Conservation (phyloP, 2,888 invertebrate genomes). For the Smittia aterrima region DNA sequence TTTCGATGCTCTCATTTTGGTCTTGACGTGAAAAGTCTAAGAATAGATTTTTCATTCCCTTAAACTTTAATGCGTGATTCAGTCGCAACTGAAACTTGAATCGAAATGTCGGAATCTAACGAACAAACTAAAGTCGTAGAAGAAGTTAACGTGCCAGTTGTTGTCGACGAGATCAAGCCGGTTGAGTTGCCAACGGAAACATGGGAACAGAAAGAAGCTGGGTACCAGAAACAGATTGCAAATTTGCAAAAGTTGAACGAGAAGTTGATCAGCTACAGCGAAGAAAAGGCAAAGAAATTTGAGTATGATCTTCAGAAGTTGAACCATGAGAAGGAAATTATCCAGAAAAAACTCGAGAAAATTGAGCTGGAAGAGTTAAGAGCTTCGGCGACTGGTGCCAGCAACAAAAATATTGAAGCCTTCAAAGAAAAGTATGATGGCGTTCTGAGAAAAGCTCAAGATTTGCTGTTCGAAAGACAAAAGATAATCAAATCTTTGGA, state of each 20-base stretch:
- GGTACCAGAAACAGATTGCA: constrained; percentile 20
- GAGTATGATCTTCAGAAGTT: constrained; percentile 26
- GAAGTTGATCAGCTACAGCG: constrained; percentile 32
- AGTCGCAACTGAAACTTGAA: not conserved
- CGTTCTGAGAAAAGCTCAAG: constrained; percentile 29
- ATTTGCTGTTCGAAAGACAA: constrained; percentile 31
- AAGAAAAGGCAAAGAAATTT: constrained; percentile 30
- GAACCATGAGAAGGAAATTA: constrained; percentile 27
- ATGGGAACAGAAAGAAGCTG: constrained; percentile 29
- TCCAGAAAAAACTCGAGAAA: constrained; percentile 28
- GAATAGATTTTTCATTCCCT: constrained; percentile 7
- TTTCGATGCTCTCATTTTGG: not conserved
- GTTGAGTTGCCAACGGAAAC: not conserved
- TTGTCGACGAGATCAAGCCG: not conserved
- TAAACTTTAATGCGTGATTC: not conserved
- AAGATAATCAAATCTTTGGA: constrained; percentile 29
- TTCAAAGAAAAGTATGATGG: constrained; percentile 35
- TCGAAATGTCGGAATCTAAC: not conserved
- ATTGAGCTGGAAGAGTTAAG: constrained; percentile 33
- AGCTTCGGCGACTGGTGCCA: constrained; percentile 11
- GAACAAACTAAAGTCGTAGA: not conserved
- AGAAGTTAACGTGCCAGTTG: not conserved
- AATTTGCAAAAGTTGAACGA: constrained; percentile 35
- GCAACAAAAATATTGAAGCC: constrained; percentile 27
- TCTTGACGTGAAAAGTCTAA: constrained; percentile 16